Conservation (phyloP, 1,140 invertebrate species). For the Augochlora pura region DNA sequence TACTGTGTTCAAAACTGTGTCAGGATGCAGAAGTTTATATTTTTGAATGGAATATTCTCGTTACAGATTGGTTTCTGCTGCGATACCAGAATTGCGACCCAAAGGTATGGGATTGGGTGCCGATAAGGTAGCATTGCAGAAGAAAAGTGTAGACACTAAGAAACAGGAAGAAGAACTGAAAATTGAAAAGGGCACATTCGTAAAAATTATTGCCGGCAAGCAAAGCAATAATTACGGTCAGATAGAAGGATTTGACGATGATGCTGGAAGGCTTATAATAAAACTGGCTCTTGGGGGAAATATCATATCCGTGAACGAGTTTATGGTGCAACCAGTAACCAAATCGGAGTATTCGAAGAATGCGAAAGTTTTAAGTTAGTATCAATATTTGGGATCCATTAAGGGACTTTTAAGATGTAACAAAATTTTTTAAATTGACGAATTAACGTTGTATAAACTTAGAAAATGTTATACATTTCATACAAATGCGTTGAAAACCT, state of each 20-base stretch:
- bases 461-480: neutral
- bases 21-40: neutral
- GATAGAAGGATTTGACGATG: slow-evolving; percentile 92
- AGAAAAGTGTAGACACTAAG: slow-evolving; percentile 77
- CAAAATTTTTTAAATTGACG: slow-evolving; percentile 1
- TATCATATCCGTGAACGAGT: slow-evolving; percentile 88
- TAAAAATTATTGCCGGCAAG: slow-evolving; percentile 87
- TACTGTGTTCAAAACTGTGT: neutral
- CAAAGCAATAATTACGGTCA: slow-evolving; percentile 90
- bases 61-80: slow-evolving; percentile 79
- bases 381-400: slow-evolving; percentile 37
- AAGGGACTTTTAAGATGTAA: slow-evolving; percentile 66
- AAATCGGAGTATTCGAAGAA: slow-evolving; percentile 90
- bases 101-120: slow-evolving; percentile 96
- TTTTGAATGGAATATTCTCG: slow-evolving; percentile 42
- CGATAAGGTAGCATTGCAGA: slow-evolving; percentile 84
- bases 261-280: slow-evolving; percentile 89
- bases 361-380: slow-evolving; percentile 90
- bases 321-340: slow-evolving; percentile 87
- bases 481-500: neutral
- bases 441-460: neutral
- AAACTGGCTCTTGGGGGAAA: slow-evolving; percentile 87
- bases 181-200: slow-evolving; percentile 85
- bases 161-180: slow-evolving; percentile 83
- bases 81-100: slow-evolving; percentile 86